phyloP scores from a whole-genome alignment of 2,797 vertebrate genomes.

The Syngnathus acus region DNA sequence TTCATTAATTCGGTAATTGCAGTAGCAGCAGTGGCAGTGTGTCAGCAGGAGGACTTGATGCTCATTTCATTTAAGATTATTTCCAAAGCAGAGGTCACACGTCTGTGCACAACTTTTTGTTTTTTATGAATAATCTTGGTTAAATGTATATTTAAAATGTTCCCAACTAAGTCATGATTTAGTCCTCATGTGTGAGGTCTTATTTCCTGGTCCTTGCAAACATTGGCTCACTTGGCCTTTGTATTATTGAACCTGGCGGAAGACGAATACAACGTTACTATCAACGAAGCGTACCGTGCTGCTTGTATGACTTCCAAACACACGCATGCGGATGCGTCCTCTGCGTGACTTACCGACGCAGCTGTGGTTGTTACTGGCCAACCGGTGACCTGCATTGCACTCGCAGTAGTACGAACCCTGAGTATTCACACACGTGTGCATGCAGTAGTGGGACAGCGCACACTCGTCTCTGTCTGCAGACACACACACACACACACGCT shows the following conservation, averaged over 20 bases:
- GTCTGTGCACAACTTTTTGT: no score
- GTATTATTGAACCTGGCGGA: conserved; percentile 3
- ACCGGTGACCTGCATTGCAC: conserved; percentile 85
- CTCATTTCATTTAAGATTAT: no score
- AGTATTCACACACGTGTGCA: conserved; percentile 89
- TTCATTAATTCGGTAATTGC: not conserved
- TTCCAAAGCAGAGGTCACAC: no score
- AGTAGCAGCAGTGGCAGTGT: not conserved
- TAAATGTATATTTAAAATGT: no score
- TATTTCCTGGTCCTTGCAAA: not conserved
- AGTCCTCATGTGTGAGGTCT: not conserved
- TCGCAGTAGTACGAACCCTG: conserved; percentile 90
- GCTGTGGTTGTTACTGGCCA: conserved; percentile 92
- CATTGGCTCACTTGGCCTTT: not conserved
- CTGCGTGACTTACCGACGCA: conserved; percentile 80
- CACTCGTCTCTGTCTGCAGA: conserved; percentile 88
- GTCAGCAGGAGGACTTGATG: not conserved
- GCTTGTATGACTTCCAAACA: conserved; percentile 7
- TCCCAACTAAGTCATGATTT: not conserved
- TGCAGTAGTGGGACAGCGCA: conserved; percentile 79
- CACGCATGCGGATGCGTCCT: conserved; percentile 9
- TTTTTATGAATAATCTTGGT: not conserved
- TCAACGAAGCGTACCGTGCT: not conserved
- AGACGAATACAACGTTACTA: not conserved
- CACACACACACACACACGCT: not conserved